These are phyloP conservation scores for Smutsia gigantea DNA, from an alignment of 2,797 vertebrate species.

Conservation along the genomic window DNA sequence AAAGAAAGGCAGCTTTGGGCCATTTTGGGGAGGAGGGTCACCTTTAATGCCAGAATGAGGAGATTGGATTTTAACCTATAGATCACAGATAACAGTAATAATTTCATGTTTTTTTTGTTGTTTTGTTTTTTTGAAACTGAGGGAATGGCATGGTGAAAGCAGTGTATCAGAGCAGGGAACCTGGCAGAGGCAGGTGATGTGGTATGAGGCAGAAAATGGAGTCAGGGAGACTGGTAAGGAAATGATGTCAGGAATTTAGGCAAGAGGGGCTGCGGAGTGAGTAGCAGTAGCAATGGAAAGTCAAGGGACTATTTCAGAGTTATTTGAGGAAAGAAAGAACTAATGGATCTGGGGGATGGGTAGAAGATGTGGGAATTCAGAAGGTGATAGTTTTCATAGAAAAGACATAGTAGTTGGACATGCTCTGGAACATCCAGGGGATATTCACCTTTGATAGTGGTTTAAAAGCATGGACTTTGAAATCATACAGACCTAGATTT, in stretches of 20 bases:
- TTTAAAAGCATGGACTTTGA: conserved; percentile 14
- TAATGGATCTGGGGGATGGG: background rate
- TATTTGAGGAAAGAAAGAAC: background rate
- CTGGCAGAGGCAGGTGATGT: background rate
- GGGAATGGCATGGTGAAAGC: background rate
- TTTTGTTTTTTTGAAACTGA: background rate
- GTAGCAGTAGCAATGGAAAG: background rate
- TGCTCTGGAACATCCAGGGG: background rate
- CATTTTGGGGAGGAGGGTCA: background rate
- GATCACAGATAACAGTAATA: background rate
- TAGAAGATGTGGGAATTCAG: background rate
- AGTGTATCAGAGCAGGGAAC: background rate
- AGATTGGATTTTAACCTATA: conserved; percentile 21
- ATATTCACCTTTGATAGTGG: background rate
- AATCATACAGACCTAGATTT: background rate
- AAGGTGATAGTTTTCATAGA: background rate
- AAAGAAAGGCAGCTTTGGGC: background rate
- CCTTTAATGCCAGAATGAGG: background rate
- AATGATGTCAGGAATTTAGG: background rate
- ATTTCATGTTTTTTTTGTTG: background rate
- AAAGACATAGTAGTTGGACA: background rate
- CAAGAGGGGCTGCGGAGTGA: background rate
- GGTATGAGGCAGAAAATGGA: background rate
- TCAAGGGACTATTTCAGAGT: background rate
- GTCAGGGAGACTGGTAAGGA: background rate